Base-by-base conservation (phyloP, 2,113 vertebrate genomes). In the Vicugna pacos region DNA sequence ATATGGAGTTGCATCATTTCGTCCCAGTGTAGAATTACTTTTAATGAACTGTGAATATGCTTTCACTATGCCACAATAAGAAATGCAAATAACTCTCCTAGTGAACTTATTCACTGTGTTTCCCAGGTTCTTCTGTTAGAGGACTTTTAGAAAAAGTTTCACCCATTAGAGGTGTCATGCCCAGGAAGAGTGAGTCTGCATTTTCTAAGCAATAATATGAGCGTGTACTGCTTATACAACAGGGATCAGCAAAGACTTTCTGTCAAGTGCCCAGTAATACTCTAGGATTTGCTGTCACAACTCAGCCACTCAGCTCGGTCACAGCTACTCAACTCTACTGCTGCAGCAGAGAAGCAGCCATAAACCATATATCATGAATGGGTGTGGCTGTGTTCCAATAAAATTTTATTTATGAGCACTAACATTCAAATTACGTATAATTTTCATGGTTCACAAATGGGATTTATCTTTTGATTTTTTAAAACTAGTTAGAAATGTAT, bases 141-240 rank as follows among this genome's bases (percentile, higher is more conserved):
- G 5, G 19, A 48, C 70, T 22, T 81, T 48, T 72, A 48, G 62
- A n/a, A 62, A 82, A 70, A 42, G 15, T 60, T 83, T 64, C 38
- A 62, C 24, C 54, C 12, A 38, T 35, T 83, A 60, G 30, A 42
- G 6, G 6, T 64, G 35, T 93, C 52, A 35, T n/a, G 26, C 77
- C 46, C 62, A 77, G 35, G 54, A 72, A 90, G 10, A 72, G 1
- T 72, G 72, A 64, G 30, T 73, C 46, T 52, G 17, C 35, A 76
- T 80, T 73, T 85, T 85, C 56, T 72, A 58, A 73, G 24, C 22
- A 90, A 73, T 42, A 64, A 90, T 64, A 84, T 90, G 72, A 90
- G 46, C 35, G 50, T 32, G 75, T 54, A 79, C 20, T 46, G 16
- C 52, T 89, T 89, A 6, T 77, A 83, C 83, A 30, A 46, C 17